phyloP scores from a whole-genome alignment of 2,797 vertebrate species.

The Valencia hispanica region DNA sequence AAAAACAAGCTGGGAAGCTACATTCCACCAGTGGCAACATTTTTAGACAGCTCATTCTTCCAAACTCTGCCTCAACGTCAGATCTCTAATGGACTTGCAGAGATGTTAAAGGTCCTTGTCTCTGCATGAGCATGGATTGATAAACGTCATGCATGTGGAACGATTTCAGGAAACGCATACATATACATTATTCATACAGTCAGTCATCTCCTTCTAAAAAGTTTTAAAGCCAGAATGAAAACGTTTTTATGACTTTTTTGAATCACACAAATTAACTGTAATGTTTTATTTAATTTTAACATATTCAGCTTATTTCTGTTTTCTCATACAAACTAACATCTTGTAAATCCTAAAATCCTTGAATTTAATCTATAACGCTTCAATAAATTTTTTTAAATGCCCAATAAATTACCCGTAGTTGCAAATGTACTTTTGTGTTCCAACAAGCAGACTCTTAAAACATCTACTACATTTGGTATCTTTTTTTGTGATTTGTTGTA shows the following conservation, averaged over 20 bases:
- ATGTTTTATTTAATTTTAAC: not conserved
- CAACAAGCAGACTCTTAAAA: too few species aligned
- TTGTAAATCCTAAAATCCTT: not conserved
- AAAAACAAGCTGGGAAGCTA: conserved; percentile 86
- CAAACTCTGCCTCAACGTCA: conserved; percentile 77
- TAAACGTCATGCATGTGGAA: not conserved
- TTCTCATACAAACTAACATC: not conserved
- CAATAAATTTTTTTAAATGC: not conserved
- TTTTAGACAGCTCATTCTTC: conserved; percentile 82
- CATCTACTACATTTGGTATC: too few species aligned
- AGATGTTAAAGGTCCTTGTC: conserved; percentile 82
- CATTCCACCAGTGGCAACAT: conserved; percentile 74
- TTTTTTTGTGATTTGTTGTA: not conserved
- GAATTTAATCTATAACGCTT: not conserved
- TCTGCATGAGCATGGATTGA: not conserved
- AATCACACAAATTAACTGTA: too few species aligned
- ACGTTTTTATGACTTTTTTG: too few species aligned
- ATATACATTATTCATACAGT: too few species aligned
- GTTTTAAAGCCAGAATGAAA: too few species aligned
- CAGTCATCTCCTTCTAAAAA: too few species aligned
- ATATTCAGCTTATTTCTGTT: not conserved
- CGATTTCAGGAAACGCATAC: too few species aligned
- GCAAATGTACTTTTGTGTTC: not conserved
- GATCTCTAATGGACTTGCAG: conserved; percentile 83
- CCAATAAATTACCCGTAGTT: not conserved